Conservation (phyloP, 2,113 vertebrate species). For the Phalacrocorax aristotelis region DNA sequence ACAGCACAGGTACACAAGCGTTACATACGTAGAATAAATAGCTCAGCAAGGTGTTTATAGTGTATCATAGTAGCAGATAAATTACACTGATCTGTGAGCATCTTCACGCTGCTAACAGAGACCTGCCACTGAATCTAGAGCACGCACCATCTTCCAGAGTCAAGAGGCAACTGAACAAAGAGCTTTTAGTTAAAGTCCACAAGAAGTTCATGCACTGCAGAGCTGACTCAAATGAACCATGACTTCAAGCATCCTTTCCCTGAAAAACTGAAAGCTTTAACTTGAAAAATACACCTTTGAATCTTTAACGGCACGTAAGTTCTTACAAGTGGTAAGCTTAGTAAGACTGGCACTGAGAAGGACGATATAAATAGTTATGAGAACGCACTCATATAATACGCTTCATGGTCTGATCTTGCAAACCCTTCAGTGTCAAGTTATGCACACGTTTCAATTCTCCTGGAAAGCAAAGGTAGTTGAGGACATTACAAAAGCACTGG, state of each 20-base stretch:
- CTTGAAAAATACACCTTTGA: neutral
- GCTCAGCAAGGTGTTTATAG: neutral
- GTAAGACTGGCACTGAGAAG: neutral
- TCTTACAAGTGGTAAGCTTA: neutral
- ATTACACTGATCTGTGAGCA: neutral
- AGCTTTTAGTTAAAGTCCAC: neutral
- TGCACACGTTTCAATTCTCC: neutral
- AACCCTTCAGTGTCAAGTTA: neutral
- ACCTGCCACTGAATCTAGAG: neutral
- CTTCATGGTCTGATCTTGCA: neutral
- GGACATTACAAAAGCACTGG: neutral
- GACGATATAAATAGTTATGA: neutral
- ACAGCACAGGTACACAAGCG: neutral
- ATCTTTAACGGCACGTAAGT: accelerated
- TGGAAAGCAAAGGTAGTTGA: neutral
- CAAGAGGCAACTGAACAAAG: neutral
- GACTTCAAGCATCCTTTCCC: neutral
- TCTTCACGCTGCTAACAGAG: neutral
- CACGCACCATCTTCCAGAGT: neutral
- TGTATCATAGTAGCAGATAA: neutral
- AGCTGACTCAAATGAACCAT: neutral
- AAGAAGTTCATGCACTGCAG: neutral
- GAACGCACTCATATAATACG: accelerated
- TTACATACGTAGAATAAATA: neutral
- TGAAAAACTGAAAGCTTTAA: neutral